Base-by-base conservation (phyloP, 92 coral and sea anemone species). In the Epizoanthus stellaris region DNA sequence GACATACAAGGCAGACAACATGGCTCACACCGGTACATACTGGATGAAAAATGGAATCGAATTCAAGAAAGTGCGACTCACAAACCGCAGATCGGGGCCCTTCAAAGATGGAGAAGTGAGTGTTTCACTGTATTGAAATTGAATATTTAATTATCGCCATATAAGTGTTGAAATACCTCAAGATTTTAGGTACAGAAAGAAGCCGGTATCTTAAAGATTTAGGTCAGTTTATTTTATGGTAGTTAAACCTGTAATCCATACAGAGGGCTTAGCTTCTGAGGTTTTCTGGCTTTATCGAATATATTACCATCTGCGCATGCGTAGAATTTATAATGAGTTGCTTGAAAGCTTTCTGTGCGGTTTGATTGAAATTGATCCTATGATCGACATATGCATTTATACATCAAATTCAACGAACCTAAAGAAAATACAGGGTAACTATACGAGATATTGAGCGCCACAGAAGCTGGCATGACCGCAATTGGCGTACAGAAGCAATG, bases 41-140 rank as follows among this genome's bases (percentile, higher is more conserved):
- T 94, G 98, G 98, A 92, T 94, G 98, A 94, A 94, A 76, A 94
- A 94, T 79, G 98, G 98, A 30, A 92, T 94, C 16, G 98, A 94
- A 85, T 94, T 94, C 73, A 94, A 94, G 85, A 94, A 94, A 80
- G 87, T 92, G 9, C 91, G 98, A 9, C 85, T 94, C 8, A 94
- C 98, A 1, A 94, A 94, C 81, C 82, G 98, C 38, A 73, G 98
- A 39, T 86, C 87, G 3, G 98, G 95, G 6, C 73, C 89, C 0
- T 94, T 94, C 57, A 92, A 94, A 73, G 93, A 92, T 42, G 95
- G 98, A 75, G 98, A 94, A 93, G 98, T 94, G 58, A 60, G 86
- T 25, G 56, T 52, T 9, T 52, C 11, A 52, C 15, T 52, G 0
- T 52, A 52, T 52, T 52, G 2, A 3, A 6, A 52, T 52, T 2